Conservation (phyloP, 2,888 invertebrate species). For the Morinoia aosen region DNA sequence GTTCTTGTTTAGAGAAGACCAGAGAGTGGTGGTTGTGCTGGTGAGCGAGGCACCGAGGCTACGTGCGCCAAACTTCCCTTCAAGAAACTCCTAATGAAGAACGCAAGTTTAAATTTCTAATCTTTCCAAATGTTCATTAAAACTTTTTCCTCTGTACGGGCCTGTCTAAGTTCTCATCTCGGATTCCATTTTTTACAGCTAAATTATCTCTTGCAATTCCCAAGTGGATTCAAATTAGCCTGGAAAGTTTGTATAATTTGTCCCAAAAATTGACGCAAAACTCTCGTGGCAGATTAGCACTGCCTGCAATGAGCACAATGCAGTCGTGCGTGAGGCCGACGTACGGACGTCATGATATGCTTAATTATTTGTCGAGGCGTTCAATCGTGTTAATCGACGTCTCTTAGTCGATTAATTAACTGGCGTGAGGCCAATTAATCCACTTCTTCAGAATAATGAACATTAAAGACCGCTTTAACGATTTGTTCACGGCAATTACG, state of each 20-base stretch:
- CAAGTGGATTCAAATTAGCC: neutral
- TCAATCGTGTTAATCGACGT: neutral
- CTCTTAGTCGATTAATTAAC: neutral
- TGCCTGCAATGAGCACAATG: neutral
- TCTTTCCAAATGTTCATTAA: conserved; percentile 9
- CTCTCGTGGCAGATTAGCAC: neutral
- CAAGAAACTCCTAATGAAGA: neutral
- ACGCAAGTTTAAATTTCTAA: conserved; percentile 1
- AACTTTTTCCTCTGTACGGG: conserved; percentile 10
- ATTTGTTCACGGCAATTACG: too few relatives aligned
- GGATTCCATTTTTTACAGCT: neutral
- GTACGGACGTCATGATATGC: neutral
- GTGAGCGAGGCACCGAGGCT: neutral
- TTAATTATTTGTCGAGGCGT: neutral
- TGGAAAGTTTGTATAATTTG: neutral
- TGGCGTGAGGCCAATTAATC: neutral
- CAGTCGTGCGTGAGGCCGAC: neutral
- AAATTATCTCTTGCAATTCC: conserved; percentile 12
- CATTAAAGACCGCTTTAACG: neutral
- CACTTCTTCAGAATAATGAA: neutral
- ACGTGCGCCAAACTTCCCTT: neutral
- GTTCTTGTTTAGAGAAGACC: too few relatives aligned
- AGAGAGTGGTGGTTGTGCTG: neutral
- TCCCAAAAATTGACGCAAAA: neutral
- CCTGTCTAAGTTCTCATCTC: neutral